Evolutionary conservation across 2,888 invertebrate genomes (phyloP).

Genomic region (Punctoribates punctum): DNA sequence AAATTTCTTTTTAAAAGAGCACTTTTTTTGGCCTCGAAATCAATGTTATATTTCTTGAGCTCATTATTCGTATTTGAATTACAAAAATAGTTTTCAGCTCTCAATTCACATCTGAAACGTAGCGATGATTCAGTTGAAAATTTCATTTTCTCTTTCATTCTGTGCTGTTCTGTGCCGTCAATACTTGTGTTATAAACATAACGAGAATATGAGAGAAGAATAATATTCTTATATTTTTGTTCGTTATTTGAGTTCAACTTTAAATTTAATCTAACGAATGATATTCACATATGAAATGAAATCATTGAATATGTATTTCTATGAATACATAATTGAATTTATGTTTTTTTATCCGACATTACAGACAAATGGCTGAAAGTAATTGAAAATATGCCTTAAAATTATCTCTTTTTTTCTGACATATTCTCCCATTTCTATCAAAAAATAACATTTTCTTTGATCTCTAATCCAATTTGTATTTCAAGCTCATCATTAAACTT

Average conservation of each 20-base stretch:
- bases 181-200: no score
- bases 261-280: background rate
- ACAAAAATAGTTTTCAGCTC: background rate
- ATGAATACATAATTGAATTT: conserved; percentile 8
- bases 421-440: no score
- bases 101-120: background rate
- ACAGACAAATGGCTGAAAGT: background rate
- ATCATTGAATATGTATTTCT: background rate
- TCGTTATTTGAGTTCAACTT: background rate
- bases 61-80: conserved; percentile 2
- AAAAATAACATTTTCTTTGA: no score
- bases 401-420: no score
- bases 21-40: no score
- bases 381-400: background rate
- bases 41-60: no score
- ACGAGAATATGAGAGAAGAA: background rate
- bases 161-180: no score
- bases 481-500: no score
- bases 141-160: background rate
- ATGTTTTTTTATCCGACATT: background rate
- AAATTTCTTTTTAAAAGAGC: no score
- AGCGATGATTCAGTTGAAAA: background rate
- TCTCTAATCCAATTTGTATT: no score
- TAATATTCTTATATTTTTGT: background rate
- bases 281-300: background rate